phyloP scores from a whole-genome alignment of 2,113 vertebrate genomes.

The Beaufortia kweichowensis region DNA sequence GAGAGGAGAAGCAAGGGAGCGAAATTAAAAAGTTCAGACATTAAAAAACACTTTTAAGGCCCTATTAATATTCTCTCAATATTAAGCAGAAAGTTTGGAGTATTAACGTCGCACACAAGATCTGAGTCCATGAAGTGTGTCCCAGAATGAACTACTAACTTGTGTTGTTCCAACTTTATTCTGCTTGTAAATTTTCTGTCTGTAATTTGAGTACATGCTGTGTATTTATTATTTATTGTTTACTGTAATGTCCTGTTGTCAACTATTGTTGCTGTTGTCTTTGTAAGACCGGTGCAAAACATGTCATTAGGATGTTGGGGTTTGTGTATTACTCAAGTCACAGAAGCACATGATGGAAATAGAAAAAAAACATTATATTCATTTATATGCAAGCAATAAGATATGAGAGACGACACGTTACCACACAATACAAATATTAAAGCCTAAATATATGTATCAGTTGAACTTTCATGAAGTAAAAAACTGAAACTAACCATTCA shows the following conservation, averaged over 20 bases:
- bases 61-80: not conserved
- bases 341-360: too few species aligned
- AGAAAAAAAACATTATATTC: too few species aligned
- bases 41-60: conserved; percentile 7
- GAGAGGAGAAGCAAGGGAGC: not conserved
- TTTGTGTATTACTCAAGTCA: too few species aligned
- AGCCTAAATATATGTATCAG: too few species aligned
- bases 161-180: not conserved
- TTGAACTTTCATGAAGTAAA: too few species aligned
- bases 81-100: not conserved
- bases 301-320: too few species aligned
- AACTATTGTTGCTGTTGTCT: not conserved
- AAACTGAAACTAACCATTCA: too few species aligned
- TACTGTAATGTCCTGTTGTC: not conserved
- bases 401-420: too few species aligned
- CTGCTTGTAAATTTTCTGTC: not conserved
- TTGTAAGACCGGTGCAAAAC: not conserved
- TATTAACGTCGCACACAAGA: not conserved
- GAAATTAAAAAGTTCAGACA: not conserved
- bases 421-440: too few species aligned
- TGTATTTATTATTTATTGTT: conserved; percentile 12
- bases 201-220: not conserved
- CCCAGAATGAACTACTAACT: not conserved
- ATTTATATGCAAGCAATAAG: too few species aligned
- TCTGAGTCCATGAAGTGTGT: not conserved